Conservation (phyloP, 2,888 invertebrate genomes). For the Carterocephalus palaemon region DNA sequence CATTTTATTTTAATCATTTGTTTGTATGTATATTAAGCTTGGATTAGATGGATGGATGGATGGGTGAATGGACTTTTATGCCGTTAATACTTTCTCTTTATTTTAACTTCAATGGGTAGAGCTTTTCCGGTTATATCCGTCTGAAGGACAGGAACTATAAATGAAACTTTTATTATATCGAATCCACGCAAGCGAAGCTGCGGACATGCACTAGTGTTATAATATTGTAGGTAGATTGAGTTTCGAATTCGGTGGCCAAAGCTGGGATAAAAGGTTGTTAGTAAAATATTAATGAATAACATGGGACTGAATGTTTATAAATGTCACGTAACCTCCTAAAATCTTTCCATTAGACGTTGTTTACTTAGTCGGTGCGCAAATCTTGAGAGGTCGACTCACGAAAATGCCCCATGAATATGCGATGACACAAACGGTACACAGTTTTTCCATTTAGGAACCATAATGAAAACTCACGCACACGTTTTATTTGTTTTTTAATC, state of each 20-base stretch:
- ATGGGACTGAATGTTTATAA: conserved; percentile 57
- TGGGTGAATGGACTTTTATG: too few relatives aligned
- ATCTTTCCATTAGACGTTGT: conserved; percentile 76
- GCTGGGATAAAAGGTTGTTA: conserved; percentile 16
- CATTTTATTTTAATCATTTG: too few relatives aligned
- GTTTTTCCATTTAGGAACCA: conserved; percentile 74
- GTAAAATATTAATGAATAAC: conserved; percentile 51
- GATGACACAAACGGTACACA: conserved; percentile 77
- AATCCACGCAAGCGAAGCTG: too few relatives aligned
- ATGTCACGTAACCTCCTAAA: conserved; percentile 63
- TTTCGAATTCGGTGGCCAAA: conserved; percentile 35
- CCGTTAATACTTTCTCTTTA: too few relatives aligned
- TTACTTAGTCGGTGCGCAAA: conserved; percentile 72
- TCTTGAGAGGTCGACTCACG: conserved; percentile 76
- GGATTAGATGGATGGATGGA: too few relatives aligned
- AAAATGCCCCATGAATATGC: conserved; percentile 78
- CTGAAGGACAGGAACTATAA: too few relatives aligned
- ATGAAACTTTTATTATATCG: too few relatives aligned
- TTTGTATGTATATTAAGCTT: too few relatives aligned
- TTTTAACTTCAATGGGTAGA: too few relatives aligned
- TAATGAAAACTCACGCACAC: conserved; percentile 73
- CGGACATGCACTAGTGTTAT: too few relatives aligned
- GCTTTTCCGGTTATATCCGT: too few relatives aligned
- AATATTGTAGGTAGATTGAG: too few relatives aligned
- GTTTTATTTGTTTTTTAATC: conserved; percentile 66